Conservation (phyloP, 2,888 invertebrate genomes). For the Strigamia transsilvanica region DNA sequence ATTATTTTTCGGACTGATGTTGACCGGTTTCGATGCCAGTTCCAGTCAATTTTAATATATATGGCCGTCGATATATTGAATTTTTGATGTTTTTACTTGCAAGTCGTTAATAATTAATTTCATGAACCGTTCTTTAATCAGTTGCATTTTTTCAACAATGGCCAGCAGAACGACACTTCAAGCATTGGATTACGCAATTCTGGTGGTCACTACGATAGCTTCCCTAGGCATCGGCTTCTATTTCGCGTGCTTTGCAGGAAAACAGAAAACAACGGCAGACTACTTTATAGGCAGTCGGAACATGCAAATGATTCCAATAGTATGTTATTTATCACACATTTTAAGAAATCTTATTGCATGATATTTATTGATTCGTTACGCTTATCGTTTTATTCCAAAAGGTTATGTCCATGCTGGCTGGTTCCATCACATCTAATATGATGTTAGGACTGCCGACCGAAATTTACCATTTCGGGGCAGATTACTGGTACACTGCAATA, state of each 20-base stretch:
- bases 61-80: too few relatives aligned
- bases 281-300: slow-evolving; percentile 47
- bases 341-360: not conserved
- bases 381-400: not conserved
- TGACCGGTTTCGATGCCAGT: too few relatives aligned
- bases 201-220: not conserved
- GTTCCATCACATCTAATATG: slow-evolving; percentile 25
- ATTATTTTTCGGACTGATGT: too few relatives aligned
- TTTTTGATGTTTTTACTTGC: too few relatives aligned
- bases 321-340: not conserved
- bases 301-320: slow-evolving; percentile 28
- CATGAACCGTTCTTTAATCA: too few relatives aligned
- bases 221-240: slow-evolving; percentile 49
- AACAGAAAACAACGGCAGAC: slow-evolving; percentile 50
- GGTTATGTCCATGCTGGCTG: slow-evolving; percentile 40
- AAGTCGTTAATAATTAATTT: too few relatives aligned
- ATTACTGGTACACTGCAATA: not conserved
- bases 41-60: too few relatives aligned
- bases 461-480: slow-evolving; percentile 27
- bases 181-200: slow-evolving; percentile 28
- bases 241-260: slow-evolving; percentile 28
- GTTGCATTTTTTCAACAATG: not conserved
- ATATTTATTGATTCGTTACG: too few relatives aligned
- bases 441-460: slow-evolving; percentile 51
- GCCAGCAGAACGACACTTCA: not conserved